A percentile compares a stretch with the other conserved stretches of the same genome.
Evolutionary conservation across 2,113 vertebrate species (phyloP).

Genomic region (Tichodroma muraria): DNA sequence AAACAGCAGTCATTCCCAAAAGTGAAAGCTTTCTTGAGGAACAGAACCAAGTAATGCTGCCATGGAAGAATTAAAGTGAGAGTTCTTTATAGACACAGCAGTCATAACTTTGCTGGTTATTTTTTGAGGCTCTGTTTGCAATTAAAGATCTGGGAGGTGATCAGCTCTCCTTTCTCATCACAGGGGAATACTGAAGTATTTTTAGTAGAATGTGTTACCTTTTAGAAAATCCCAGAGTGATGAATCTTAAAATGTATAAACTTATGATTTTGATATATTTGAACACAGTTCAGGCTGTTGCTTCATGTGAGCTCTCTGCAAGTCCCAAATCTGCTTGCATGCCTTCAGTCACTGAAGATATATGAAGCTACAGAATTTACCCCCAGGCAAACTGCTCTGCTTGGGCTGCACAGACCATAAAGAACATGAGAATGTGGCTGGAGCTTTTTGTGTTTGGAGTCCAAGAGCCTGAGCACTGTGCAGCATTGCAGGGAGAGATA

Average conservation of each 20-base stretch:
- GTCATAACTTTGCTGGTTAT: background rate
- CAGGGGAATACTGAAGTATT: background rate
- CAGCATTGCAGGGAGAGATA: background rate
- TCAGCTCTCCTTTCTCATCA: background rate
- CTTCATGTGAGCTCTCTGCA: background rate
- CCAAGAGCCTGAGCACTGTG: background rate
- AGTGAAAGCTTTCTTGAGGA: background rate
- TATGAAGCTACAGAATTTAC: background rate
- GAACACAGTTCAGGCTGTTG: background rate
- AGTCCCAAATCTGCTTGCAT: background rate
- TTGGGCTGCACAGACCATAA: constrained; percentile 2
- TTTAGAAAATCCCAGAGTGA: background rate
- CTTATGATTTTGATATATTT: background rate
- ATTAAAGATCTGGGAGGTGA: background rate
- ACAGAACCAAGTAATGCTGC: background rate
- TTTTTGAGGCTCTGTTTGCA: background rate
- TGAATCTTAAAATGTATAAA: background rate
- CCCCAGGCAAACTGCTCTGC: background rate
- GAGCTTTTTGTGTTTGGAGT: background rate
- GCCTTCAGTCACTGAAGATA: constrained; percentile 10
- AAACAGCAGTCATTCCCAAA: background rate
- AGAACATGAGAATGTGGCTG: constrained; percentile 25
- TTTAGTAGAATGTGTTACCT: background rate
- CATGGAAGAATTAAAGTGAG: background rate
- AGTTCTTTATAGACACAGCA: background rate